Evolutionary conservation across 2,113 vertebrate genomes (phyloP).

Genomic region (Myxocyprinus asiaticus): DNA sequence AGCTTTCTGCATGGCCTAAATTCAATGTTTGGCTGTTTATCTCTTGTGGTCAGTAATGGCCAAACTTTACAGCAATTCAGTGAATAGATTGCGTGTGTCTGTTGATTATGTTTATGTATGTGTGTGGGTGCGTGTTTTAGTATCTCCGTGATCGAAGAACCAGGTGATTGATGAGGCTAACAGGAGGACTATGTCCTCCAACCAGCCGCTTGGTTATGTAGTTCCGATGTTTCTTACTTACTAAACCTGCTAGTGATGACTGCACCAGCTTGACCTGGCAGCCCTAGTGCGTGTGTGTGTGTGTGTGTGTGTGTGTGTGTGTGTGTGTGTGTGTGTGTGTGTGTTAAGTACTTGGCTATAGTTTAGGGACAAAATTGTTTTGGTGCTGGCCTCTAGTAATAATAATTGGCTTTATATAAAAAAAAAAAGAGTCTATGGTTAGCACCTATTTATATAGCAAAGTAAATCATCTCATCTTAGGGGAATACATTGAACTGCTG

Average conservation of each 20-base stretch:
- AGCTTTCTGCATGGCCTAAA: slow-evolving; percentile 22
- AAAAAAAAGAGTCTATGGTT: too few species aligned
- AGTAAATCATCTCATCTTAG: too few species aligned
- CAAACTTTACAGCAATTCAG: slow-evolving; percentile 18
- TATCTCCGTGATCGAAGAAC: slow-evolving; percentile 43
- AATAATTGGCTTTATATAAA: too few species aligned
- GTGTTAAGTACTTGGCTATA: slow-evolving; percentile 12
- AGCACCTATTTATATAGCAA: too few species aligned
- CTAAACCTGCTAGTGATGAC: slow-evolving; percentile 48
- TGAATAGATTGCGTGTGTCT: slow-evolving; percentile 24
- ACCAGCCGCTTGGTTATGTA: slow-evolving; percentile 27
- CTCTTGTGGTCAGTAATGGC: slow-evolving; percentile 18
- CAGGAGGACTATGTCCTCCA: slow-evolving; percentile 49
- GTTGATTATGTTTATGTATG: slow-evolving; percentile 1
- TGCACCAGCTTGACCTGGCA: slow-evolving; percentile 36
- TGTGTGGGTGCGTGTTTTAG: not conserved
- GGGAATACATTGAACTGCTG: too few species aligned
- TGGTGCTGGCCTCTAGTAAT: too few species aligned
- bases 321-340: slow-evolving; percentile 30
- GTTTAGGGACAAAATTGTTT: not conserved
- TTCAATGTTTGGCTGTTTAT: too few species aligned
- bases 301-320: not conserved
- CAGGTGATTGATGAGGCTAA: slow-evolving; percentile 67
- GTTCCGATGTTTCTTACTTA: slow-evolving; percentile 24
- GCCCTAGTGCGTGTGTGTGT: not conserved